A percentile compares a stretch with the other conserved stretches of the same genome.
These are phyloP conservation scores for Phengaris arion DNA, from an alignment of 2,888 invertebrate genomes.

Conservation along the genomic window DNA sequence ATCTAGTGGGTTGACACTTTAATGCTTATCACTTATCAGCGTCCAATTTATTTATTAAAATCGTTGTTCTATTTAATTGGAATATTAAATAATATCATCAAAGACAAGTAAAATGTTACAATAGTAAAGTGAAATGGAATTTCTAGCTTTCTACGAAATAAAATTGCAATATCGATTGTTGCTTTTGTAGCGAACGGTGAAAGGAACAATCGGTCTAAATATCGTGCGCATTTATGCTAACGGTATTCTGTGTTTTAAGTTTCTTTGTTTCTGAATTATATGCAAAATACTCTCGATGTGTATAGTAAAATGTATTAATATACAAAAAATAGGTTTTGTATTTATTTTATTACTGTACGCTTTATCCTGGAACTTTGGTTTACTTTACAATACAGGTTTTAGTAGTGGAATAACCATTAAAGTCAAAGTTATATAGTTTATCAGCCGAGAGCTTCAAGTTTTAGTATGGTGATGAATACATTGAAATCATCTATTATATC, in stretches of 20 bases:
- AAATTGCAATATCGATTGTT: conserved; percentile 4
- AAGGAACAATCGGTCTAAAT: conserved; percentile 23
- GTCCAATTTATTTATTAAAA: too few species aligned
- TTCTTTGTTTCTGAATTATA: background rate
- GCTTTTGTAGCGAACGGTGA: conserved; percentile 16
- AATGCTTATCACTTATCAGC: too few species aligned
- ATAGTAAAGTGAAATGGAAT: background rate
- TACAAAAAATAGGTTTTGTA: background rate
- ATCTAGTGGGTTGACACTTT: too few species aligned
- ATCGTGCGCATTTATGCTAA: conserved; percentile 9
- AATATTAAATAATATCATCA: background rate
- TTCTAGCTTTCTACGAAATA: conserved; percentile 1
- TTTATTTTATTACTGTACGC: too few species aligned
- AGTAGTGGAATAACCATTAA: too few species aligned
- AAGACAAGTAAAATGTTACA: background rate
- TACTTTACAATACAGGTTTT: too few species aligned
- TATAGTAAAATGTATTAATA: background rate
- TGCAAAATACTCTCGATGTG: background rate
- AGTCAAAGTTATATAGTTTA: too few species aligned
- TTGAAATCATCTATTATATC: too few species aligned
- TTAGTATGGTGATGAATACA: too few species aligned
- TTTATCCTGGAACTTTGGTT: too few species aligned
- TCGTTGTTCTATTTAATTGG: background rate
- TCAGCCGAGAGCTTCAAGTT: too few species aligned
- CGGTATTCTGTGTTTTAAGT: conserved; percentile 6